Base-by-base conservation (phyloP, 92 coral and sea anemone genomes). In the Siderastrea siderea region DNA sequence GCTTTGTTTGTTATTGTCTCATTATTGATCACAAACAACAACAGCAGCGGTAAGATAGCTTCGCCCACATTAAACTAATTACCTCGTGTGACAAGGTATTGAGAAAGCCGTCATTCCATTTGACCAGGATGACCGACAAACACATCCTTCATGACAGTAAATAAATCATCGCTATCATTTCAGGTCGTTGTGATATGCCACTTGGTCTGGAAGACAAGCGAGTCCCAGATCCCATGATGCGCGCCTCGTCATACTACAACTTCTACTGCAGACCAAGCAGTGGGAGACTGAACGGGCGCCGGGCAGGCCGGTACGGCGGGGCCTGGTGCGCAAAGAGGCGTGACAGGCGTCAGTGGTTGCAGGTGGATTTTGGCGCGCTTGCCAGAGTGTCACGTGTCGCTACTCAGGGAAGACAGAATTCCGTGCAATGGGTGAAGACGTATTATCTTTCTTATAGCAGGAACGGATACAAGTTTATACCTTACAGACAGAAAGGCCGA, bases 131-230 rank as follows among this genome's bases (percentile, higher is more conserved):
- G 61, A 55, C 8, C 61, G 12, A 10, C 12, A 55, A 55, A 4
- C 12, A 2, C 61, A 7, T 55, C 61, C 8, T 5, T 7, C 69
- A 65, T 49, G 55, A 15, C 58, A 15, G 9, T 17, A 43, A 14
- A 49, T 15, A 16, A 1, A 4, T 7, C 44, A 13, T 47, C 16
- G n/a, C 3, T 49, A 3, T 48, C 73, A 10, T 14, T 5, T 45
- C 71, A 95, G 98, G 84, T 89, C 93, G 92, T 47, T 95, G 98
- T 48, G 98, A 95, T 61, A 90, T 93, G 94, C 99, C 99, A 6
- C 96, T 96, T 60, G 99, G 99, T 72, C 75, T 96, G 53, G 95
- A 96, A 66, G 93, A 89, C 84, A 79, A 72, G 47, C 89, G 90
- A 44, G 82, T 96, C 9, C 84, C 91, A 9, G 81, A 92, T 44